Base-by-base conservation (phyloP, 1,140 invertebrate genomes). In the Drosophila lowei region DNA sequence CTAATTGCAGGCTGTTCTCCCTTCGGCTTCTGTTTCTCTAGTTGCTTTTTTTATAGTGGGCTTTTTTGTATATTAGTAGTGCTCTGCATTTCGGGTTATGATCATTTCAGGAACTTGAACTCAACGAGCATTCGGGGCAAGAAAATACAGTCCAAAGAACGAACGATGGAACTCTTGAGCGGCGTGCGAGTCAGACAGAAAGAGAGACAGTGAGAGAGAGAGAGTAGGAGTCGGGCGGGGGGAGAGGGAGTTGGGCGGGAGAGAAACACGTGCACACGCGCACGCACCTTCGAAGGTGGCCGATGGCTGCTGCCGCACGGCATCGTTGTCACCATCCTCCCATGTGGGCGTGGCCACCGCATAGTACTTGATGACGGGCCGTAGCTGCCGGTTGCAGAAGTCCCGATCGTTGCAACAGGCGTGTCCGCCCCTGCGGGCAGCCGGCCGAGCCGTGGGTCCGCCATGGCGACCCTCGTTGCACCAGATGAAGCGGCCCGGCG, bases 401-500 rank as follows among this genome's bases (percentile, higher is more conserved):
- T 96, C 94, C 89, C 91, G 92, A 89, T 93, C 91, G 72, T 93
- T 93, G 92, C 95, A 95, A 91, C 92, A 92, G 30, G 63, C 72
- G 42, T 91, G 86, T 23, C 79, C 79, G 13, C 72, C 81, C 56
- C 89, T 81, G 25, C 66, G 49, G 0, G 84, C 80, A 16, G 74
- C 84, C 41, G 90, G 90, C n/a, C 90, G 79, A 56, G 81, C 74
- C 44, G 85, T 91, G 48, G 81, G 84, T 44, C 83, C 89, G 43
- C 80, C 88, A 84, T 90, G 76, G 90, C 89, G 90, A 90, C 90
- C 90, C 83, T 90, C 91, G 72, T 89, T 92, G 92, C 95, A 96
- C 92, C 92, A 92, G 71, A 93, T 91, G 44, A 95, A 94, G 71
- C 93, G 92, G 92, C 95, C 95, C 75, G 95, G 95, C 79, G 95